These are phyloP conservation scores for Urosaurus nigricauda DNA, from an alignment of 2,797 vertebrate genomes.

Conservation along the genomic window DNA sequence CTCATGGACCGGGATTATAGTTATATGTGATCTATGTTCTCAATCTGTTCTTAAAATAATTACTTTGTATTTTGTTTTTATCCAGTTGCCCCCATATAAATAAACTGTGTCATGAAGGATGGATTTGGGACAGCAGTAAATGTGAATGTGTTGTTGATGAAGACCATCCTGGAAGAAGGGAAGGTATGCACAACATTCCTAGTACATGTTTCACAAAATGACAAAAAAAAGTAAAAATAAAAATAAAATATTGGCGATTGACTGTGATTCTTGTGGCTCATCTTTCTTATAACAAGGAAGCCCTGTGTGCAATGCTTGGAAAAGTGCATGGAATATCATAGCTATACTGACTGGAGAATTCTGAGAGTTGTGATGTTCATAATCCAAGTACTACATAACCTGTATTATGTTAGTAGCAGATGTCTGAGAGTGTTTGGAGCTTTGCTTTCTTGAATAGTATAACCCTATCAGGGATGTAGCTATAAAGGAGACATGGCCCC, in stretches of 20 bases:
- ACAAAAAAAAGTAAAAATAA: conserved; percentile 7
- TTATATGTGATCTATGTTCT: neutral
- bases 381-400: too few relatives aligned
- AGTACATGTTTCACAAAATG: neutral
- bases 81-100: conserved; percentile 83
- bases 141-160: conserved; percentile 89
- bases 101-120: conserved; percentile 88
- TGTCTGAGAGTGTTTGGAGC: neutral
- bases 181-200: conserved; percentile 56
- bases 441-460: neutral
- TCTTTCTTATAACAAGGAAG: neutral
- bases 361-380: too few relatives aligned
- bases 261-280: neutral
- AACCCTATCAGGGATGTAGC: too few relatives aligned
- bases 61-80: conserved; percentile 41
- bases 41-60: neutral
- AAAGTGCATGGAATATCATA: too few relatives aligned
- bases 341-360: too few relatives aligned
- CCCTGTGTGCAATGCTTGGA: neutral
- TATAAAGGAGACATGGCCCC: too few relatives aligned
- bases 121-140: conserved; percentile 90
- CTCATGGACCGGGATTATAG: neutral
- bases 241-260: neutral
- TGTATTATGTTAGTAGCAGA: neutral
- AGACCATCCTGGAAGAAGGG: conserved; percentile 71